Evolutionary conservation across 2,113 vertebrate species (phyloP), one percentile per base, ranked within the genome.

Genomic region (Ochotona curzoniae): DNA sequence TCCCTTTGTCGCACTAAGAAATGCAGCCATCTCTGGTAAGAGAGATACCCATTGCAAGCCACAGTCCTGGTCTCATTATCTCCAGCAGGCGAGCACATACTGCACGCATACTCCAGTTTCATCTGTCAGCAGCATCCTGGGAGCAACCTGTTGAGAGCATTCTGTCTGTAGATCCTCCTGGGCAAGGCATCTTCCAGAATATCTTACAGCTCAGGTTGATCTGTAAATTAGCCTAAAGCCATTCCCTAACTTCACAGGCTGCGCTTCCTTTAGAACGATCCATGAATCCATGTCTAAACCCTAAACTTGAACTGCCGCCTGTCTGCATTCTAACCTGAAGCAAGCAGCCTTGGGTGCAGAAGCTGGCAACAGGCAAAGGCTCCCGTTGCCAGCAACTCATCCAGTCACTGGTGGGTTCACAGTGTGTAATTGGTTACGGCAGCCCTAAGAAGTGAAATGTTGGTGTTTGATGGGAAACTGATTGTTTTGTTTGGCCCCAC

Each of bases 271-370:
- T 95, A 86, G 96, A 95, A 78, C 60, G 94, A 96, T 96, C 66
- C 92, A 89, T 81, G 93, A 96, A 93, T 17, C 28, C 93, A 80
- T 78, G 85, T 96, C 97, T 97, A 90, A 96, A 89, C 84, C 76
- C 82, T 94, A 95, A 97, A 97, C 44, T 76, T 95, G 83, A 95
- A 96, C 75, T 76, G 79, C 61, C 88, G 60, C 88, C 95, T 95
- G 97, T 96, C 90, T 96, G 76, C 95, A 93, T 96, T 97, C 85
- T 95, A 89, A 95, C 89, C 83, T 88, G 95, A 95, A 96, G 35
- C 80, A 95, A 96, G 35, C 80, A 96, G 63, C 64, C 90, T 96
- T 95, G 88, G 95, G 92, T 74, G 85, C 13, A 51, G 96, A 92
- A 97, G 89, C 95, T 96, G 94, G 90, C 94, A 96, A 95, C 74